Evolutionary conservation across 2,888 invertebrate species (phyloP), one percentile per base, ranked within the genome.

Genomic region (Carterocephalus palaemon): DNA sequence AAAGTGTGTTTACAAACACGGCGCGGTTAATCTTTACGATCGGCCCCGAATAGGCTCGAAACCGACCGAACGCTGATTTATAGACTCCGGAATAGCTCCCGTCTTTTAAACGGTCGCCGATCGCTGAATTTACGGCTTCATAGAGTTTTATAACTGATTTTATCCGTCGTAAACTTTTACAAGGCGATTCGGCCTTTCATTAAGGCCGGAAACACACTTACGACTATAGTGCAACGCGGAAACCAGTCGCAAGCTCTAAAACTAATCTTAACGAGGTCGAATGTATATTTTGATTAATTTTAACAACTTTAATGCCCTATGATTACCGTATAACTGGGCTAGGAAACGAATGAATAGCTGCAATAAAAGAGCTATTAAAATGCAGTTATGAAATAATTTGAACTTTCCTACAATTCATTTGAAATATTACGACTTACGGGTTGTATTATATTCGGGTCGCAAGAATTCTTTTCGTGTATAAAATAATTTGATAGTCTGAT

Each of bases 91-190:
- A 78, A 80, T 75, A 69, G 80, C 80, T 76, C 70, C 78, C 71
- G 81, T 81, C 80, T 76, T 73, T 77, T 70, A 75, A 78, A 60
- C 61, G 62, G 53, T 49, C 54, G 63, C 64, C 67, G 65, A 69
- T 69, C 67, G 64, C 67, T 60, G 61, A 71, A 76, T 83, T 82
- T 83, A 82, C 76, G 72, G 65, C 73, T 73, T 68, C 72, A 77
- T 76, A 75, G 68, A 72, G 72, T 81, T 83, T 83, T 83, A 83
- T 80, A 81, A 81, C 82, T 79, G 82, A 82, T 83, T 83, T 82
- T 82, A 83, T 83, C 78, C 72, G 62, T 78, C 78, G 74, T 83
- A 75, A 83, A 84, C 54, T 82, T 83, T 79, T 77, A 81, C 73
- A 76, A 72, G 75, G 60, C 70, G 71, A 73, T 76, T 62, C 67